Conservation (phyloP, 2,113 vertebrate genomes). For the Rhynchomys soricoides region DNA sequence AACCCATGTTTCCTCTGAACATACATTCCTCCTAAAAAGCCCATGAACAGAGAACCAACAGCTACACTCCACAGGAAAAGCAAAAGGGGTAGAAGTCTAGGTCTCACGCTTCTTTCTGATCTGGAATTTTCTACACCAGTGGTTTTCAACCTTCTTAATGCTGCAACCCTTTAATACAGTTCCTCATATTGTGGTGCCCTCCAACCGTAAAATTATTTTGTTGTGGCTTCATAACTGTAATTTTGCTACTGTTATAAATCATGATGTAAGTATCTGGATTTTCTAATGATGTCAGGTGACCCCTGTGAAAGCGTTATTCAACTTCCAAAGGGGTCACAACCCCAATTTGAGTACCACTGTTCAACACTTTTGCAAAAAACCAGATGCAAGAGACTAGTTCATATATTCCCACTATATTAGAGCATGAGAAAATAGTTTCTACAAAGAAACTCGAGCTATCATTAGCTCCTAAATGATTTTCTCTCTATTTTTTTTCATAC, state of each 20-base stretch:
- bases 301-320: background rate
- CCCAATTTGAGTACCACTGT: background rate
- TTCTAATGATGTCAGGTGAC: background rate
- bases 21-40: background rate
- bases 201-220: background rate
- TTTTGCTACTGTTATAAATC: background rate
- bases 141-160: background rate
- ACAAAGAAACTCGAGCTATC: background rate
- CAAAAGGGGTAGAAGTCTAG: rapidly evolving
- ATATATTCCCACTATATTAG: background rate
- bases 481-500: too few species aligned
- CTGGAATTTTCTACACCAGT: background rate
- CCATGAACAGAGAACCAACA: background rate
- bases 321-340: background rate
- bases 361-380: constrained; percentile 12
- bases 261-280: background rate
- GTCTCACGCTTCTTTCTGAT: background rate
- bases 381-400: background rate
- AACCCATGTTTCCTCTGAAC: background rate
- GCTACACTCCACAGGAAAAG: background rate
- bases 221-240: background rate
- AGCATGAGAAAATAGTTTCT: background rate
- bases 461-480: background rate
- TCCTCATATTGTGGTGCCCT: background rate
- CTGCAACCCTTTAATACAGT: background rate